Conservation (phyloP, 2,113 vertebrate species). For the Tupaia tana region DNA sequence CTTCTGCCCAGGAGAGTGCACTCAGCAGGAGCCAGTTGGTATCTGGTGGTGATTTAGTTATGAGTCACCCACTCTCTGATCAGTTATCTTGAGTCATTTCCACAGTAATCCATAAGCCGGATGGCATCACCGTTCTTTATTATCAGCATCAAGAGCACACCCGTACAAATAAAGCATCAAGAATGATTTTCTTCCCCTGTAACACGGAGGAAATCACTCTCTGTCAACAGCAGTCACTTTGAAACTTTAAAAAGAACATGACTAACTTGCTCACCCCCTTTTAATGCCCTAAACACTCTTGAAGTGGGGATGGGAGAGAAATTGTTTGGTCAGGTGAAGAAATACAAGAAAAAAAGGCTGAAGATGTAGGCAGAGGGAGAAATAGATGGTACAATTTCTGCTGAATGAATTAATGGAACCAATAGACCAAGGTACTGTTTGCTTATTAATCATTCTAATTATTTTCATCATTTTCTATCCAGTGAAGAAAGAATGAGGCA, state of each 20-base stretch:
- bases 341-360: not conserved
- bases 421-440: not conserved
- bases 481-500: not conserved
- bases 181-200: conserved; percentile 27
- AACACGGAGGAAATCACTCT: conserved; percentile 23
- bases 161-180: conserved; percentile 14
- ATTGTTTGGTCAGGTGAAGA: not conserved
- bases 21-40: not conserved
- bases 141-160: conserved; percentile 2
- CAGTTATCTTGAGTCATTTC: conserved; percentile 66
- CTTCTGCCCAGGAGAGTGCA: conserved; percentile 9
- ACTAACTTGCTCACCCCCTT: conserved; percentile 11
- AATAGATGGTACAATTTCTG: not conserved
- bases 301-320: not conserved
- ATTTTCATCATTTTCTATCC: not conserved
- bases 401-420: conserved; percentile 1
- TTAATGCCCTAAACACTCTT: not conserved
- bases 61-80: conserved; percentile 48
- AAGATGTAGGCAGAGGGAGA: not conserved
- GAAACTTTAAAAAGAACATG: conserved; percentile 53
- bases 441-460: not conserved
- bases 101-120: conserved; percentile 26
- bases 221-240: conserved; percentile 20
- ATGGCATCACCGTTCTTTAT: conserved; percentile 51
- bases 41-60: conserved; percentile 55